Base-by-base conservation (phyloP, 2,113 vertebrate species). In the Gymnobelideus leadbeateri region DNA sequence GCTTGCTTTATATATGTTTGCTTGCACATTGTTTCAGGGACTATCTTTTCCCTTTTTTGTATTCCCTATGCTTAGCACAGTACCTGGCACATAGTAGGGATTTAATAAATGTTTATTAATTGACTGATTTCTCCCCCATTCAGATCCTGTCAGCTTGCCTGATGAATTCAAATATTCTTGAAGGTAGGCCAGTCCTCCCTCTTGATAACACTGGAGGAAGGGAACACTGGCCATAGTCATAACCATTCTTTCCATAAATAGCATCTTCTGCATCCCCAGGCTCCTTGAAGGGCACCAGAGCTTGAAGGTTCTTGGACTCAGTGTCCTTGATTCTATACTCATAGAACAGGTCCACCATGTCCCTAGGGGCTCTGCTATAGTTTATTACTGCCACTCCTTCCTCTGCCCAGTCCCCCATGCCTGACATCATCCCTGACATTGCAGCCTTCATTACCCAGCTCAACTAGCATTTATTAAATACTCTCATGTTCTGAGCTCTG, bases 201-300 rank as follows among this genome's bases (percentile, higher is more conserved):
- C 99, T 99, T 52, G 99, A 99, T 97, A 99, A 99, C 98, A 99
- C 99, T 93, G 99, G 99, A 97, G 99, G 99, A 89, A 99, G 99
- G 94, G 99, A 99, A 98, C 98, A 98, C 96, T 99, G 99, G 98
- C 99, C 98, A 97, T 98, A 99, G 97, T 98, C 99, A 97, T 99
- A 99, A 98, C 99, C 98, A 77, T 99, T 99, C 98, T 99, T 99
- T 98, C 99, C 99, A 98, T 99, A 99, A 98, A 99, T 98, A 0
- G 99, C 99, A 97, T 99, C 99, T 96, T 99, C 99, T 51, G 99
- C 99, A 98, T 99, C 99, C 98, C 99, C 99, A 98, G 61, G 61
- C 37, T 68, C 31, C 14, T 68, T 68, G 31, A n/a, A 68, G 61
- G 37, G 61, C 12, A 77, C 61, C 31, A 77, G 61, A 14, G 12